A percentile compares a stretch with the other conserved stretches of the same genome.
Evolutionary conservation across 2,797 vertebrate genomes (phyloP).

Genomic region (Oophaga sylvatica): DNA sequence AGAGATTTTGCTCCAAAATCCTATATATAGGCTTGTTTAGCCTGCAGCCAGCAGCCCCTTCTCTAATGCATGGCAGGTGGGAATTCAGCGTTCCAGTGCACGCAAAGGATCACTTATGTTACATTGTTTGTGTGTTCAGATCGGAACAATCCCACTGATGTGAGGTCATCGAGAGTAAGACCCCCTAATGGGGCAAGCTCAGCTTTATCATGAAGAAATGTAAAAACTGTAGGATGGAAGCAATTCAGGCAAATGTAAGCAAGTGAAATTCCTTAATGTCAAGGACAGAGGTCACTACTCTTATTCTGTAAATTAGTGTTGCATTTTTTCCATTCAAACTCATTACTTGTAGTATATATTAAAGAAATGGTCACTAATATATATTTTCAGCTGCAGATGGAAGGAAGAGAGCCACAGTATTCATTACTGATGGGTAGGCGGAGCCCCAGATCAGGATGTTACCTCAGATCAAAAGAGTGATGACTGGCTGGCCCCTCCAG

Average conservation of each 20-base stretch:
- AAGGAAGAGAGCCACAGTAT: too few relatives aligned
- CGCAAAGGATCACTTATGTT: slow-evolving; percentile 45
- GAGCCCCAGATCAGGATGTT: too few relatives aligned
- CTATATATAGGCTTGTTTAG: slow-evolving; percentile 61
- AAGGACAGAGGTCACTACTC: slow-evolving; percentile 10
- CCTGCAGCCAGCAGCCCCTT: slow-evolving; percentile 50
- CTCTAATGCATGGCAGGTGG: slow-evolving; percentile 59
- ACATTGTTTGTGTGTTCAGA: slow-evolving; percentile 58
- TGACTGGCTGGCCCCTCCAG: too few relatives aligned
- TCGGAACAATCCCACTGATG: slow-evolving; percentile 35
- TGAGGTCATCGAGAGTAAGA: slow-evolving; percentile 29
- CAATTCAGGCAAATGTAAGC: slow-evolving; percentile 34
- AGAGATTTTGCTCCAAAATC: slow-evolving; percentile 39
- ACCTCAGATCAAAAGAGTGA: too few relatives aligned
- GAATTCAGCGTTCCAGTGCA: slow-evolving; percentile 51
- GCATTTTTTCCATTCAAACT: slow-evolving; percentile 6
- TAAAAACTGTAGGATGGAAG: slow-evolving; percentile 40
- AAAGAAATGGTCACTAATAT: background rate
- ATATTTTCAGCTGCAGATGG: too few relatives aligned
- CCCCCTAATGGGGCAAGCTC: slow-evolving; percentile 26
- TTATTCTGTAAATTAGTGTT: slow-evolving; percentile 5
- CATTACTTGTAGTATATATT: background rate
- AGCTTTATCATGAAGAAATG: slow-evolving; percentile 37
- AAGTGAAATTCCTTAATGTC: slow-evolving; percentile 27
- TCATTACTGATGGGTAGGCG: too few relatives aligned